These are phyloP conservation scores for Fissipunctia ypsillon DNA, from an alignment of 2,888 invertebrate genomes.

Conservation along the genomic window DNA sequence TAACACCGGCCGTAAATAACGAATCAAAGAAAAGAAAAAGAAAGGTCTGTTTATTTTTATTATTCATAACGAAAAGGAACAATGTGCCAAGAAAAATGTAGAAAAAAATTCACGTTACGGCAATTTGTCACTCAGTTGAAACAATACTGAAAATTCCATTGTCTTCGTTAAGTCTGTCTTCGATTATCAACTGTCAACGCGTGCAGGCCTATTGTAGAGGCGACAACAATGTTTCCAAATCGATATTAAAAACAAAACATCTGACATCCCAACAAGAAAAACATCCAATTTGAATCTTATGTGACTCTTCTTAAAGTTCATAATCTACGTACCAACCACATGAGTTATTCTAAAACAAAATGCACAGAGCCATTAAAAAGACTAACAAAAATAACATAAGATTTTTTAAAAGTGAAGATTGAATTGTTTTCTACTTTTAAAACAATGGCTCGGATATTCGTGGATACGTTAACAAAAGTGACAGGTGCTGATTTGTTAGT, in stretches of 20 bases:
- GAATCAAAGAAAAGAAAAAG: constrained; percentile 68
- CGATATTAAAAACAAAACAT: constrained; percentile 59
- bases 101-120: constrained; percentile 71
- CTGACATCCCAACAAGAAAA: constrained; percentile 36
- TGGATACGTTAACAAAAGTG: constrained; percentile 82
- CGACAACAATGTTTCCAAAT: constrained; percentile 78
- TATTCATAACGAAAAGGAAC: constrained; percentile 70
- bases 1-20: constrained; percentile 78
- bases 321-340: constrained; percentile 29
- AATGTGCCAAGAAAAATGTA: constrained; percentile 77
- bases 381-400: constrained; percentile 78
- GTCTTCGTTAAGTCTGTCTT: constrained; percentile 77
- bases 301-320: constrained; percentile 35
- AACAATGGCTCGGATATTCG: constrained; percentile 84
- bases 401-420: constrained; percentile 80
- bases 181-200: constrained; percentile 85
- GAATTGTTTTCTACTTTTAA: constrained; percentile 83
- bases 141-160: constrained; percentile 80
- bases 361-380: constrained; percentile 74
- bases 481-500: constrained; percentile 87
- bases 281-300: constrained; percentile 68
- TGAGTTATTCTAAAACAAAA: constrained; percentile 74
- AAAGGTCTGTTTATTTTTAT: constrained; percentile 69
- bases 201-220: constrained; percentile 82
- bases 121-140: constrained; percentile 85